Evolutionary conservation across 2,113 vertebrate species (phyloP).

Genomic region (Macrotis lagotis): DNA sequence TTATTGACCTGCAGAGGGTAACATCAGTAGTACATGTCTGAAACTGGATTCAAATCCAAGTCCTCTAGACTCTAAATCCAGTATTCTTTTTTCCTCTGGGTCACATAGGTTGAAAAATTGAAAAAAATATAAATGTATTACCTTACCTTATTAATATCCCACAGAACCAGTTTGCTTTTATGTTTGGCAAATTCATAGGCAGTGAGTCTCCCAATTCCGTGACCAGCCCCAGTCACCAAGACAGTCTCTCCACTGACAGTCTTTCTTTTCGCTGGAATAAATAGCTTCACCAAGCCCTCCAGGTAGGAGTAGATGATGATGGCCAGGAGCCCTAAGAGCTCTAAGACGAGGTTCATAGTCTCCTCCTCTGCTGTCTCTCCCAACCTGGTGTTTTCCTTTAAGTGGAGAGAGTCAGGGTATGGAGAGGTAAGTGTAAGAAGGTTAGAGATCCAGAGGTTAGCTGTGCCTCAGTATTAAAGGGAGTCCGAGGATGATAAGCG

Average conservation of each 20-base stretch:
- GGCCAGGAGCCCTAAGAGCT: conserved; percentile 53
- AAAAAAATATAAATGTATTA: not conserved
- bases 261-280: conserved; percentile 79
- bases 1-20: not conserved
- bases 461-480: not conserved
- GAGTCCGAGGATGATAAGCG: not conserved
- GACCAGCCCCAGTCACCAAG: conserved; percentile 83
- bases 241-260: conserved; percentile 82
- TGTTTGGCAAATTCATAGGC: conserved; percentile 83
- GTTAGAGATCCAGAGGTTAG: not conserved
- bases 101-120: conserved; percentile 4
- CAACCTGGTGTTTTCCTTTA: not conserved
- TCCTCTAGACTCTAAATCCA: not conserved
- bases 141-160: conserved; percentile 83
- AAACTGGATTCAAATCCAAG: not conserved
- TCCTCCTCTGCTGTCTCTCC: not conserved
- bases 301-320: conserved; percentile 63
- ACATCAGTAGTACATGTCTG: not conserved
- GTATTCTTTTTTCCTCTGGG: not conserved
- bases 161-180: conserved; percentile 84
- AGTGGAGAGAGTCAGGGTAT: not conserved
- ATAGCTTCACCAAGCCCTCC: conserved; percentile 78
- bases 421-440: not conserved
- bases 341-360: conserved; percentile 61
- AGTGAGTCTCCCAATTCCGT: conserved; percentile 82